Conservation (phyloP, 2,888 invertebrate genomes). For the Teleiodes luculella region DNA sequence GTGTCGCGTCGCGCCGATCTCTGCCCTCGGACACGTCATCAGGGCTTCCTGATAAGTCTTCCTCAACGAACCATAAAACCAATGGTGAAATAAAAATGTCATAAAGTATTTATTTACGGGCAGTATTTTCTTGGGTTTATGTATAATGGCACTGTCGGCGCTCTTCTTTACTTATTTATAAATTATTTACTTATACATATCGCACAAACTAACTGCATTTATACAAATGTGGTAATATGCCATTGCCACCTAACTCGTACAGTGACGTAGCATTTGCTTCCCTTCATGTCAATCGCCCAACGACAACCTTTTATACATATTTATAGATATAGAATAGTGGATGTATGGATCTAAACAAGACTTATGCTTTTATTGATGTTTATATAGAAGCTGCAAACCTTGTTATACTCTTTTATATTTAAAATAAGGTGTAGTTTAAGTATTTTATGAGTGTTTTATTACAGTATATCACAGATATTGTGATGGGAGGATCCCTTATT, state of each 20-base stretch:
- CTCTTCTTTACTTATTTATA: neutral
- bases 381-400: neutral
- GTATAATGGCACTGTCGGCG: no score
- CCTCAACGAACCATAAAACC: constrained; percentile 19
- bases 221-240: no score
- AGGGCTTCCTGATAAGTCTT: neutral
- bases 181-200: neutral
- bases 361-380: neutral
- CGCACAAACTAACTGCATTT: constrained; percentile 20
- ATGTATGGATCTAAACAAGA: constrained; percentile 1
- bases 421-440: neutral
- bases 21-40: neutral
- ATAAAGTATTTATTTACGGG: constrained; percentile 26
- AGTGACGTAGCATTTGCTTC: no score
- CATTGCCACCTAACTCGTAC: no score
- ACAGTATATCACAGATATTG: neutral
- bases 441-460: neutral
- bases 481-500: neutral
- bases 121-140: no score
- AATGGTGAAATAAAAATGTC: constrained; percentile 57
- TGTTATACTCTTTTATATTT: neutral
- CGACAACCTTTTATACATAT: no score
- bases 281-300: no score
- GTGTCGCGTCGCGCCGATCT: neutral
- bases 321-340: neutral